phyloP scores from a whole-genome alignment of 1,140 invertebrate species.

The Papilio polyxenes region DNA sequence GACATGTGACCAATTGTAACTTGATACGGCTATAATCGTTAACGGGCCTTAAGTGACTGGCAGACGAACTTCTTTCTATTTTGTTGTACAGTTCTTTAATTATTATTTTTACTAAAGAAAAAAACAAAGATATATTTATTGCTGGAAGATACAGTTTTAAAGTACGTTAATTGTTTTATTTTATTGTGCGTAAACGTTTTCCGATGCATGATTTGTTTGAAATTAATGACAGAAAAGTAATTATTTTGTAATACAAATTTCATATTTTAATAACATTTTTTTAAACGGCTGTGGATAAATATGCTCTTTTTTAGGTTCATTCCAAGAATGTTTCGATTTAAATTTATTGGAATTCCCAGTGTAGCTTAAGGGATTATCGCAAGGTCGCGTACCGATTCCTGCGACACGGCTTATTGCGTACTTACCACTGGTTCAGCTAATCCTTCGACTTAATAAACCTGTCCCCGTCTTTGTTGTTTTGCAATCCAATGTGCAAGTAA shows the following conservation, averaged over 20 bases:
- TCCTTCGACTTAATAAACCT: conserved; percentile 23
- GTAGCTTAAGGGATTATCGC: conserved; percentile 11
- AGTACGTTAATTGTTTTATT: no score
- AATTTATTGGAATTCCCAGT: conserved; percentile 5
- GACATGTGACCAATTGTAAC: conserved; percentile 18
- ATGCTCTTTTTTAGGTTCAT: neutral
- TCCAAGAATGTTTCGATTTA: neutral
- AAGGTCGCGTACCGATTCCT: neutral
- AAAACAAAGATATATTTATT: neutral
- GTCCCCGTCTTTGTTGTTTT: neutral
- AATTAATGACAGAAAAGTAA: no score
- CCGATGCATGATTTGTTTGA: no score
- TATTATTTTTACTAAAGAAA: neutral
- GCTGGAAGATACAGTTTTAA: neutral
- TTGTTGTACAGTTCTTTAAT: neutral
- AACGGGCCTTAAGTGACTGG: conserved; percentile 22
- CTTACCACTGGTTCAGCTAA: conserved; percentile 29
- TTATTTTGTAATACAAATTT: neutral
- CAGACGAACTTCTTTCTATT: conserved; percentile 17
- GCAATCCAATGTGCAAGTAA: no score
- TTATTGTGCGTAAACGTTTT: no score
- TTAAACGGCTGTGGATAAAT: neutral
- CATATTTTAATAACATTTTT: neutral
- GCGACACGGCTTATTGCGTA: conserved; percentile 14
- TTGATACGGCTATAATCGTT: conserved; percentile 9